These are phyloP conservation scores for Aramus guarauna DNA, from an alignment of 2,113 vertebrate species.

Conservation along the genomic window DNA sequence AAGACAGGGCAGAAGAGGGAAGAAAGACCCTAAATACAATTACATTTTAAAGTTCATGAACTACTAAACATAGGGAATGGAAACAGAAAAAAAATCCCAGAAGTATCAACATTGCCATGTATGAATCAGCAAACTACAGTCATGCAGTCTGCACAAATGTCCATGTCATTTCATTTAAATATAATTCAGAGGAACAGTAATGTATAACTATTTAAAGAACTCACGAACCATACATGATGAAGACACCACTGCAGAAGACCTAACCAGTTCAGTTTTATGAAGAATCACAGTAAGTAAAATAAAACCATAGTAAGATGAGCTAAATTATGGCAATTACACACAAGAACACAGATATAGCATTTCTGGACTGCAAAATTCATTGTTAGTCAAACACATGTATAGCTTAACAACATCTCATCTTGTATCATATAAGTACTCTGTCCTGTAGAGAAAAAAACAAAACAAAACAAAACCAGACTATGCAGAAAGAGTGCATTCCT, in stretches of 20 bases:
- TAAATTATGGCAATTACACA: neutral
- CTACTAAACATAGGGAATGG: neutral
- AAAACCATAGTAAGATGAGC: neutral
- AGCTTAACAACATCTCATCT: neutral
- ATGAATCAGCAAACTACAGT: constrained; percentile 12
- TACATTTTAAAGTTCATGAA: neutral
- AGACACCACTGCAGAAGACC: neutral
- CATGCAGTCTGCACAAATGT: neutral
- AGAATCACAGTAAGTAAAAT: neutral
- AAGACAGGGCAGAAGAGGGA: neutral
- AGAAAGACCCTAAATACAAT: neutral
- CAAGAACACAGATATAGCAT: neutral
- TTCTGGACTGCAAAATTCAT: neutral
- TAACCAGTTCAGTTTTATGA: neutral
- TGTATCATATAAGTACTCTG: neutral
- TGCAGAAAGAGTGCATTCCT: neutral
- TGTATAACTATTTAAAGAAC: neutral
- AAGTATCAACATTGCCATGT: neutral
- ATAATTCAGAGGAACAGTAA: neutral
- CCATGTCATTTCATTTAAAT: neutral
- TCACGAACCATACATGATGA: neutral
- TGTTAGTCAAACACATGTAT: neutral
- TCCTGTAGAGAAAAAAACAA: neutral
- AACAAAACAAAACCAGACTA: neutral
- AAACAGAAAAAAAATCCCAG: neutral